Conservation (phyloP, 1,140 invertebrate species). For the Chionoecetes opilio region DNA sequence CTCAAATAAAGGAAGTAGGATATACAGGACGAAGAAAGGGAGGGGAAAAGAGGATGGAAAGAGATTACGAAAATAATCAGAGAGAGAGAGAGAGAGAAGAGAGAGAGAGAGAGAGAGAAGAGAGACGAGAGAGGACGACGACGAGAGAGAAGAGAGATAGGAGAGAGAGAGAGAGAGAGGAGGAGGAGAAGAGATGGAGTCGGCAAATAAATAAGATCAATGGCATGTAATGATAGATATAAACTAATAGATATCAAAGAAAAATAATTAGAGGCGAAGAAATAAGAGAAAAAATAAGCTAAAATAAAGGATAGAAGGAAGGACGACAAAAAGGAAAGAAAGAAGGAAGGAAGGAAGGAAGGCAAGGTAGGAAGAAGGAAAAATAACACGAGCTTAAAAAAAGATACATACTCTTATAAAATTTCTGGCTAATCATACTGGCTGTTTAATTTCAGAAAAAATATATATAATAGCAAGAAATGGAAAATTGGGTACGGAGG, state of each 20-base stretch:
- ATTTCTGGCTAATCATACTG: too few species aligned
- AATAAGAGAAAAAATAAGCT: not conserved
- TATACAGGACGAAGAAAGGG: not conserved
- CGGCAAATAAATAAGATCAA: too few species aligned
- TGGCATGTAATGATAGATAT: too few species aligned
- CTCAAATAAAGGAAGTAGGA: not conserved
- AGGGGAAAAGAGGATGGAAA: not conserved
- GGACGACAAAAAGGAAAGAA: not conserved
- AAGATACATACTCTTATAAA: not conserved
- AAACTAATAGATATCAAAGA: too few species aligned
- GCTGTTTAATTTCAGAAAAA: too few species aligned
- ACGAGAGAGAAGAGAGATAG: not conserved
- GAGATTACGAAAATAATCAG: conserved; percentile 17
- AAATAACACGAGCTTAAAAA: not conserved
- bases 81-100: conserved; percentile 27
- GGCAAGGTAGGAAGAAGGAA: not conserved
- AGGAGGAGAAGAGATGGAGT: not conserved
- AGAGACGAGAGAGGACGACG: not conserved
- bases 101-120: conserved; percentile 25
- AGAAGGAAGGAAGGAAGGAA: not conserved
- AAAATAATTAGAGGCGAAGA: too few species aligned
- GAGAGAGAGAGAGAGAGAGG: conserved; percentile 11
- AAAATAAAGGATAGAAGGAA: not conserved
- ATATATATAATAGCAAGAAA: not conserved
- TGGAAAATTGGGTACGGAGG: too few species aligned